Percentiles rank a stretch among this genome's conserved stretches.
phyloP scores from a whole-genome alignment of 2,113 vertebrate genomes.

The Rousettus leschenaultii region DNA sequence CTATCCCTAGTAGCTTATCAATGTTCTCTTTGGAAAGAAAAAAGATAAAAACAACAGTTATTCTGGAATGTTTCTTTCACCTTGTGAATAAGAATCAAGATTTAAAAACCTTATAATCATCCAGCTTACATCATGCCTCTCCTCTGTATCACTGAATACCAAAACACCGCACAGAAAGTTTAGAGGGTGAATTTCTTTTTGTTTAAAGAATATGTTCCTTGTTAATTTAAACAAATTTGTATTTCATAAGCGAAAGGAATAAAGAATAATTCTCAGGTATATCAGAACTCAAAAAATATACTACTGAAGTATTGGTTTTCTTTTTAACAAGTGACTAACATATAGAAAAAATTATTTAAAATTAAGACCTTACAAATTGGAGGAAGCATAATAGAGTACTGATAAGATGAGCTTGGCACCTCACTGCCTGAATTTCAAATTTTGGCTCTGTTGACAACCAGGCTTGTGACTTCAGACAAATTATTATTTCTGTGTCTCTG shows the following conservation, averaged over 20 bases:
- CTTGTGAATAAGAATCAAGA: not conserved
- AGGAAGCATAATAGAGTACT: not conserved
- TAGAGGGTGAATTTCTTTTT: not conserved
- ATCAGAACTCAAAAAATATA: not conserved
- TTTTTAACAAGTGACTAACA: not conserved
- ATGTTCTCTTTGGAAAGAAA: not conserved
- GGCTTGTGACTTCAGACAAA: not conserved
- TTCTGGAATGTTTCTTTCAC: not conserved
- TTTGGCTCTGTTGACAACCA: not conserved
- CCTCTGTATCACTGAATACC: not conserved
- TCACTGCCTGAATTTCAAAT: not conserved
- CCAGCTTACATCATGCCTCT: not conserved
- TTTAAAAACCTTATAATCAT: not conserved
- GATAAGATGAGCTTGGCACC: not conserved
- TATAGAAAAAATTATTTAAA: not conserved
- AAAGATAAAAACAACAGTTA: not conserved
- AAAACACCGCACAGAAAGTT: not conserved
- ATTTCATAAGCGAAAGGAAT: not conserved
- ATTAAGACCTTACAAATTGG: not conserved
- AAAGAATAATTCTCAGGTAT: not conserved
- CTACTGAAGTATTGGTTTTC: not conserved
- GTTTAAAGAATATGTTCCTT: not conserved
- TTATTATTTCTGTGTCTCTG: not conserved
- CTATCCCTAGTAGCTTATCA: not conserved
- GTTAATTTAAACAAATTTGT: not conserved